Evolutionary conservation across 1,140 invertebrate genomes (phyloP).

Genomic region (Idris sp.): DNA sequence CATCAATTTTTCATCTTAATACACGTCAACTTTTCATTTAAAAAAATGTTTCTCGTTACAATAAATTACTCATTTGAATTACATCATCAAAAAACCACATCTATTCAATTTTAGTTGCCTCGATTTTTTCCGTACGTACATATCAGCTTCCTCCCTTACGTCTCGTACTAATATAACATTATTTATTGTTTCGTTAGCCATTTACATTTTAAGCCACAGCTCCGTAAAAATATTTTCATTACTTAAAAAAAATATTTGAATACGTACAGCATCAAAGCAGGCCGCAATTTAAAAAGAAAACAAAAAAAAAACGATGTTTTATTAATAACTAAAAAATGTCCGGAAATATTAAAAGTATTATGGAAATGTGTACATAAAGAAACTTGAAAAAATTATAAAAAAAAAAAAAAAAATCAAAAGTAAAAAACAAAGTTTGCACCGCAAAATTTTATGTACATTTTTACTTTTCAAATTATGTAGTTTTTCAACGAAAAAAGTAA

Average conservation of each 20-base stretch:
- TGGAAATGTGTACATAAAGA: conserved; percentile 35
- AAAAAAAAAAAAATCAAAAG: neutral
- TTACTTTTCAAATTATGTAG: conserved; percentile 45
- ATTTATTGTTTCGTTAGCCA: conserved; percentile 37
- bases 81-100: conserved; percentile 42
- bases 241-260: conserved; percentile 47
- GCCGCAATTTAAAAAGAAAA: conserved; percentile 19
- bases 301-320: conserved; percentile 39
- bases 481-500: conserved; percentile 45
- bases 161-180: conserved; percentile 31
- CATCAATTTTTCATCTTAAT: conserved; percentile 34
- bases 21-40: conserved; percentile 47
- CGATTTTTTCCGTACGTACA: conserved; percentile 27
- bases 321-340: conserved; percentile 54
- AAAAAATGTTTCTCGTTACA: conserved; percentile 50
- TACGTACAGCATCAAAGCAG: conserved; percentile 1
- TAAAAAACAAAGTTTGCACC: conserved; percentile 14
- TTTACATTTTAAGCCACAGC: conserved; percentile 32
- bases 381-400: conserved; percentile 25
- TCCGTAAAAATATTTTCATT: conserved; percentile 47
- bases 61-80: conserved; percentile 55
- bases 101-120: conserved; percentile 44
- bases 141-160: conserved; percentile 23
- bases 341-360: conserved; percentile 50
- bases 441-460: conserved; percentile 38